Evolutionary conservation across 2,888 invertebrate genomes (phyloP), one percentile per base, ranked within the genome.

Genomic region (Caenorhabditis sp.): DNA sequence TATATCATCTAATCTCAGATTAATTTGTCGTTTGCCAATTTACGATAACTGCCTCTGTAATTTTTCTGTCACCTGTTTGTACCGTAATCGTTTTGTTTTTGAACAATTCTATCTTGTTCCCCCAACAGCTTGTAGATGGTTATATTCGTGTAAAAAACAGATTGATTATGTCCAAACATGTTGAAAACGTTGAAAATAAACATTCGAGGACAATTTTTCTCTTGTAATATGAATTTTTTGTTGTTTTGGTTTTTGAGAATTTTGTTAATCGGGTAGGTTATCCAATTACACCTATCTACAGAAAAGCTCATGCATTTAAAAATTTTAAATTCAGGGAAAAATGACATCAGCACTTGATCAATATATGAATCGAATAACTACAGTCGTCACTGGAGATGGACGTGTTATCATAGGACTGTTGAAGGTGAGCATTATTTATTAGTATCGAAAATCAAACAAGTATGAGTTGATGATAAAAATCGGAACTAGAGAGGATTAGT

Each of bases 371-470:
- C 81, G 85, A 51, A 77, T 82, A 31, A 79, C 96, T 65, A 95
- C 95, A 43, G 94, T 97, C 76, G 95, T 97, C 84, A 97, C 97
- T 62, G 93, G 95, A 14, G 97, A 97, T 90, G 97, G 97, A 54
- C 91, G 97, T 81, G 95, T 95, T 89, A 96, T 97, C 88, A 94
- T 96, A 83, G 99, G 99, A 57, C 95, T 95, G 0, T 89, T 99
- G 76, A 97, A 97, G 89, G 80, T 78, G 53, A 23, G 10, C n/a
- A n/a, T n/a, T n/a, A n/a, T n/a, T n/a, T n/a, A n/a, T n/a, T n/a
- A n/a, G n/a, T n/a, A n/a, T n/a, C n/a, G n/a, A n/a, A n/a, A n/a
- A n/a, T n/a, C n/a, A n/a, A n/a, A n/a, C n/a, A n/a, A n/a, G n/a
- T n/a, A n/a, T n/a, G n/a, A n/a, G n/a, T n/a, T n/a, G n/a, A n/a